Evolutionary conservation across 1,140 invertebrate species (phyloP), one percentile per base, ranked within the genome.

Genomic region (Heliothis virescens): DNA sequence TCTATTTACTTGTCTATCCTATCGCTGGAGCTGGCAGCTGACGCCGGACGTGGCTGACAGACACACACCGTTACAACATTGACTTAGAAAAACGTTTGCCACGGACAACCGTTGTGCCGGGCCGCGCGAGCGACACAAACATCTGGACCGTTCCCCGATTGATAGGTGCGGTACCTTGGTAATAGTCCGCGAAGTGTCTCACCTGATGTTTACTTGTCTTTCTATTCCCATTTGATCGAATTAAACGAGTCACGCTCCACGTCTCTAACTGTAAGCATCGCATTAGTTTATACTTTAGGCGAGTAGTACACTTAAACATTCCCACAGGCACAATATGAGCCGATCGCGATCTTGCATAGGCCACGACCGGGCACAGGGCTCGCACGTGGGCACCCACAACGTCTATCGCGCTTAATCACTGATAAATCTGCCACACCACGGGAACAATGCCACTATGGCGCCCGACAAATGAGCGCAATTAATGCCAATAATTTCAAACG

Each of bases 51-150:
- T 83, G 84, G 67, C 88, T 86, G 91, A 92, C 92, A 92, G 90
- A 87, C 90, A 89, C 86, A 88, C 92, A 91, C 91, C 92, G 91
- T 93, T 92, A 90, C 90, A 87, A 86, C 85, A 90, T 86, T 86
- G 90, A 91, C 93, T 94, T 94, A 94, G 93, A 94, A 94, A 94
- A 94, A 93, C 92, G 91, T 94, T 94, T 91, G 92, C 86, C 85
- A 85, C 85, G 83, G 83, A 87, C 89, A 89, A 88, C 86, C 82
- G 82, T 84, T 85, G 87, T 86, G 90, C 87, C 75, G 78, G 84
- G 77, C 85, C 83, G 80, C 16, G 60, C 65, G 78, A 84, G 72
- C 81, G 80, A 87, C 83, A 79, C 76, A 81, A 85, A 87, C 88
- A 87, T 86, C 85, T 91, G 86, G 84, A 89, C 86, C 82, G 87